These are phyloP conservation scores for Atractosteus spatula DNA, from an alignment of 2,113 vertebrate genomes.

Conservation along the genomic window DNA sequence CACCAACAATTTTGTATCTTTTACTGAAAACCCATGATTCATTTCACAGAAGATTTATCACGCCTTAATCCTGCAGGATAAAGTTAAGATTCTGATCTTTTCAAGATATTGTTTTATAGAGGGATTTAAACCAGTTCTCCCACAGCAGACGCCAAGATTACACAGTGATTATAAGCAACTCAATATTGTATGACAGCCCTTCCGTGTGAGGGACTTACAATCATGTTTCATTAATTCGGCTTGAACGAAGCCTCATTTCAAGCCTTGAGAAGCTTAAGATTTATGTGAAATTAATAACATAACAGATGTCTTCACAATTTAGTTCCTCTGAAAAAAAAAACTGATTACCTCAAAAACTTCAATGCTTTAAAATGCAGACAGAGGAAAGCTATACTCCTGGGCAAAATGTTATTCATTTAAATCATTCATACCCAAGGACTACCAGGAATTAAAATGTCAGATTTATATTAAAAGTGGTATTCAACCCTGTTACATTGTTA, in stretches of 20 bases:
- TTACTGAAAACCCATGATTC: constrained; percentile 76
- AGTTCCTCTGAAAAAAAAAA: constrained; percentile 67
- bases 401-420: constrained; percentile 69
- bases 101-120: constrained; percentile 83
- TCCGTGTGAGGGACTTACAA: constrained; percentile 90
- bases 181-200: constrained; percentile 90
- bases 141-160: constrained; percentile 87
- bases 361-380: constrained; percentile 71
- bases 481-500: constrained; percentile 71
- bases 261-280: constrained; percentile 95
- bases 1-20: constrained; percentile 62
- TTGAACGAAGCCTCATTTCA: constrained; percentile 95
- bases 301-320: constrained; percentile 96
- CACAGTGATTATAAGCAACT: constrained; percentile 90
- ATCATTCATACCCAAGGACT: constrained; percentile 67
- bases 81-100: constrained; percentile 85
- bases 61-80: constrained; percentile 81
- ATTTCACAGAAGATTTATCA: constrained; percentile 76
- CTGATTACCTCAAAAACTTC: constrained; percentile 81
- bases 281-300: constrained; percentile 98
- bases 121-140: constrained; percentile 80
- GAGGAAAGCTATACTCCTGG: constrained; percentile 65
- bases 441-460: constrained; percentile 86
- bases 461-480: constrained; percentile 84
- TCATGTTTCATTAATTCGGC: constrained; percentile 98